Base-by-base conservation (phyloP, 2,888 invertebrate species). In the Pyrocoelia pectoralis region DNA sequence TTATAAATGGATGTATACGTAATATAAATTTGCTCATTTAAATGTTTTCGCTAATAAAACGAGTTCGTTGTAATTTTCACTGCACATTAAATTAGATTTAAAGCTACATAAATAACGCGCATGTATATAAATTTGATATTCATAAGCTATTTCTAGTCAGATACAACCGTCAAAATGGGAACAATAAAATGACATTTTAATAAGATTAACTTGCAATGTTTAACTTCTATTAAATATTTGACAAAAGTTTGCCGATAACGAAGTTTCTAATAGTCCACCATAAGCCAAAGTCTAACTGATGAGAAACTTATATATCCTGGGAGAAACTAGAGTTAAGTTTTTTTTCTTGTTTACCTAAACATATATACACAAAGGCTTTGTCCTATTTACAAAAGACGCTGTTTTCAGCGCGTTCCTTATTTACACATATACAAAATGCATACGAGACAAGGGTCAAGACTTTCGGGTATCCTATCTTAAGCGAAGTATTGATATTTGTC, bases 81-180 rank as follows among this genome's bases (percentile, higher is more conserved):
- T 49, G 50, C 46, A 33, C 56, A 51, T 57, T 57, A 57, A 57
- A 50, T 33, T 57, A 49, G 38, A 57, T 57, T 38, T 57, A 49
- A 40, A 18, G 13, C 12, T 48, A 40, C 56, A 33, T 33, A 33
- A 33, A 33, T 33, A n/a, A 33, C 33, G 33, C n/a, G 2, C 33
- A 24, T 5, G 33, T 33, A n/a, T 8, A 33, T 33, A 33, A 4
- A 33, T 33, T 33, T 33, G 33, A 33, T 33, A 33, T 33, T 33
- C 8, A 33, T 33, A 33, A 33, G 33, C 33, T n/a, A 33, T 33
- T 33, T 33, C 9, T 33, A 33, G 33, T 33, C 33, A 33, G 2
- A 33, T 33, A n/a, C n/a, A 33, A 8, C 3, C n/a, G 33, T 33
- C 33, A 33, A n/a, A 6, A 33, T 33, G 33, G n/a, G n/a, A n/a